Evolutionary conservation across 2,113 vertebrate genomes (phyloP).

Genomic region (Isichthys henryi): DNA sequence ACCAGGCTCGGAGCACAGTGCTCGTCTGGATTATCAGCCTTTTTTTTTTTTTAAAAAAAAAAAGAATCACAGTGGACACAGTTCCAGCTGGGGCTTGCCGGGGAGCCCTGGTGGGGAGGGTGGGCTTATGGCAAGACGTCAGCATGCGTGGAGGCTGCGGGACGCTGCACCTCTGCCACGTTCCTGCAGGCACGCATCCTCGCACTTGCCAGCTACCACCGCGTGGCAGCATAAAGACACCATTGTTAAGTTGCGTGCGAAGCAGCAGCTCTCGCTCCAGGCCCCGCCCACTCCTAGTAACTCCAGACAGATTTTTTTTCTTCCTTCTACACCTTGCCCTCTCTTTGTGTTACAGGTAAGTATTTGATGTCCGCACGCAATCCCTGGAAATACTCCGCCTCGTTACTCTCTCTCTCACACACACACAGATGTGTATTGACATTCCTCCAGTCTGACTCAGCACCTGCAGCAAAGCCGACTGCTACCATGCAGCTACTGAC

Average conservation of each 20-base stretch:
- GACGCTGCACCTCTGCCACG: neutral
- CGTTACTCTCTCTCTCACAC: slow-evolving; percentile 30
- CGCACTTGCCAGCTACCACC: slow-evolving; percentile 52
- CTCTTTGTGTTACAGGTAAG: slow-evolving; percentile 69
- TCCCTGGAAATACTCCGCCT: slow-evolving; percentile 58
- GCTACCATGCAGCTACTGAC: neutral
- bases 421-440: slow-evolving; percentile 20
- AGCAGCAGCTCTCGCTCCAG: slow-evolving; percentile 62
- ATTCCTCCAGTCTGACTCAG: slow-evolving; percentile 64
- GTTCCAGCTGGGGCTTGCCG: neutral
- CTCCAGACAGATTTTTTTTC: slow-evolving; percentile 56
- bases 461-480: slow-evolving; percentile 41
- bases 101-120: neutral
- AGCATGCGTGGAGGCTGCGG: slow-evolving; percentile 35
- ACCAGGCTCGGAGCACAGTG: neutral
- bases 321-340: slow-evolving; percentile 60
- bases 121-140: slow-evolving; percentile 25
- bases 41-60: neutral
- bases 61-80: neutral
- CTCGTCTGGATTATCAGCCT: neutral
- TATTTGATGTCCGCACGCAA: slow-evolving; percentile 61
- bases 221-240: slow-evolving; percentile 73
- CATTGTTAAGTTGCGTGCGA: slow-evolving; percentile 90
- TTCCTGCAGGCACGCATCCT: slow-evolving; percentile 29
- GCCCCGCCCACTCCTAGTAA: slow-evolving; percentile 74